Evolutionary conservation across 2,888 invertebrate genomes (phyloP).

Genomic region (Harpalus rufipes): DNA sequence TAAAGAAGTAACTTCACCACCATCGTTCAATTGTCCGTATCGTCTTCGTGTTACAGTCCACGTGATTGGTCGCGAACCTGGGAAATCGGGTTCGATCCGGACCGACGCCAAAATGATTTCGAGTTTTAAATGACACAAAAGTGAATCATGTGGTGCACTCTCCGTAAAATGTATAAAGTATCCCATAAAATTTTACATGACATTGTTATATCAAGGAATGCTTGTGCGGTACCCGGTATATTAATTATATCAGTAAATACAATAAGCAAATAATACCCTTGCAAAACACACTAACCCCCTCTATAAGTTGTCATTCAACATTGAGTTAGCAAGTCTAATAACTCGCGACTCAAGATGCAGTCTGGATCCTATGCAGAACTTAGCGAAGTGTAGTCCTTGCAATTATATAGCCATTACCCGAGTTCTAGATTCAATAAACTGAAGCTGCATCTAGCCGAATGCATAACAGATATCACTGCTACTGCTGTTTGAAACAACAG

Average conservation of each 20-base stretch:
- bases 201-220: no score
- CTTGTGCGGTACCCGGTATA: not conserved
- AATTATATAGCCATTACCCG: constrained; percentile 25
- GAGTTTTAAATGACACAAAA: no score
- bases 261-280: not conserved
- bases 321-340: constrained; percentile 17
- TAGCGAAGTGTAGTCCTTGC: constrained; percentile 20
- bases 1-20: no score
- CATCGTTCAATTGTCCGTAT: no score
- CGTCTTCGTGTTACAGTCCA: no score
- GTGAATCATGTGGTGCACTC: no score
- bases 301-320: not conserved
- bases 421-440: constrained; percentile 22
- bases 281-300: not conserved
- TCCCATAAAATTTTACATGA: no score
- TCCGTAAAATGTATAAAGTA: no score
- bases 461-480: constrained; percentile 44
- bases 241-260: not conserved
- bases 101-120: no score
- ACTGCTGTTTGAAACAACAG: constrained; percentile 44
- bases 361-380: constrained; percentile 15
- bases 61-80: no score
- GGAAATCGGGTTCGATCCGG: no score
- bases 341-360: constrained; percentile 24
- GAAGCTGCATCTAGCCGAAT: constrained; percentile 7